These are phyloP conservation scores for Macaca fascicularis DNA, from an alignment of 2,113 vertebrate genomes.

Conservation along the genomic window T2T-MFA8v1.1 NC_132903.1:5455001-5455500, in stretches of 20 bases:
- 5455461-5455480: fast-evolving
- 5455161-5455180: neutral
- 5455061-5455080: too few relatives aligned
- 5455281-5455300: neutral
- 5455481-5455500: too few relatives aligned
- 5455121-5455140: neutral
- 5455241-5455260: neutral
- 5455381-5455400: neutral
- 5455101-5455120: neutral
- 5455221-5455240: neutral
- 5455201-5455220: neutral
- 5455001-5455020: too few relatives aligned
- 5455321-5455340: too few relatives aligned
- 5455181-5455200: neutral
- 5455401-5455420: neutral
- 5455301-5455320: neutral
- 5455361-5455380: neutral
- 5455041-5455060: too few relatives aligned
- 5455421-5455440: fast-evolving
- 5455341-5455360: neutral
- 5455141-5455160: fast-evolving
- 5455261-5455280: neutral
- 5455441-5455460: fast-evolving
- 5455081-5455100: too few relatives aligned
- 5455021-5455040: too few relatives aligned